Evolutionary conservation across 2,797 vertebrate genomes (phyloP), one percentile per base, ranked within the genome.

Genomic region (Macropus fuliginosus): DNA sequence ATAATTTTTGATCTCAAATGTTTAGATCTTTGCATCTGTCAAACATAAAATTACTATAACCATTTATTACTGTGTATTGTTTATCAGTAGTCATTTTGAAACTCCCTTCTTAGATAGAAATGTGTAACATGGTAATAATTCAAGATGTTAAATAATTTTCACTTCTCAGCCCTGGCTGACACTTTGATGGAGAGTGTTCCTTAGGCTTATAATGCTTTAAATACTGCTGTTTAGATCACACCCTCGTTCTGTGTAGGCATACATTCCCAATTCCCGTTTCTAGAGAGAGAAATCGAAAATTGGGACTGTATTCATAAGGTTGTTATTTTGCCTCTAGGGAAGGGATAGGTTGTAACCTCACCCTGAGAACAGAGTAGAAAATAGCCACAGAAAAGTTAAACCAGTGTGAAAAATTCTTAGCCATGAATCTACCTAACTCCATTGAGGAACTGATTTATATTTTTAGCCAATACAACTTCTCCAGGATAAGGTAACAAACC

Each of bases 361-460:
- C 46, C 74, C 91, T 94, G 93, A 94, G 74, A 96, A 92, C 1
- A 95, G 92, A 56, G 57, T 13, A 28, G 59, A 93, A 31, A n/a
- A 94, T 50, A 56, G 54, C 93, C 94, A 93, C 27, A 95, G 87
- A 95, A 81, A 92, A 81, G 31, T 91, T 93, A 92, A 94, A 97
- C 94, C 92, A 97, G 92, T 90, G 31, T 40, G 87, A 93, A n/a
- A 91, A 31, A 92, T 34, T 31, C n/a, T 81, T 34, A 92, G 55
- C 94, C 40, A 94, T 14, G 21, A 90, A 52, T 59, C 89, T 87
- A 95, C 52, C 52, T 12, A 91, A 66, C 92, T 16, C 11, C 29
- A 93, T 97, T 94, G 94, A 92, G 74, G 21, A 96, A 97, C 55
- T 91, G 93, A 95, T 94, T 95, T 96, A 94, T 62, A 52, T 92